These are phyloP conservation scores for Tragopan temminckii DNA, from an alignment of 2,797 vertebrate species.

Conservation along the genomic window DNA sequence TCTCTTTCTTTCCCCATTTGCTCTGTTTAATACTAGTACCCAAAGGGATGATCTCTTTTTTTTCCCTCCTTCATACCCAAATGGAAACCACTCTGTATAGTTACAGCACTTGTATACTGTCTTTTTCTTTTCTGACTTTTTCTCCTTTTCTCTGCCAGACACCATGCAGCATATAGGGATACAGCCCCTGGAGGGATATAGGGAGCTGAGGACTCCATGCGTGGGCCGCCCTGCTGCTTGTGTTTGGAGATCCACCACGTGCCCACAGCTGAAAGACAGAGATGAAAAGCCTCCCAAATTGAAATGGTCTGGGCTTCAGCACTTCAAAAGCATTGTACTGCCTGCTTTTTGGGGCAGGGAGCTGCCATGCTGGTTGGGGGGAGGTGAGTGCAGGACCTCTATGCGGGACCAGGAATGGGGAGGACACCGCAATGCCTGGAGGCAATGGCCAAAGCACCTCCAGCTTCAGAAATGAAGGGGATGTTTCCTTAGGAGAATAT, in stretches of 20 bases:
- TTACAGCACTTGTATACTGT: neutral
- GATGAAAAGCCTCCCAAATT: neutral
- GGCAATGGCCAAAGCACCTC: neutral
- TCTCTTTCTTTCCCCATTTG: neutral
- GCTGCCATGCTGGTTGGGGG: neutral
- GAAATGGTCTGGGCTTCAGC: neutral
- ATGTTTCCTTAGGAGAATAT: neutral
- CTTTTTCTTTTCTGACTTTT: neutral
- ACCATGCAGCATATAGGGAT: neutral
- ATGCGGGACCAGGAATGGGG: rapidly evolving
- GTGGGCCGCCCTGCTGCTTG: rapidly evolving
- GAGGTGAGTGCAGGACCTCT: rapidly evolving
- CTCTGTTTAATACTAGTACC: neutral
- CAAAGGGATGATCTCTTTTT: neutral
- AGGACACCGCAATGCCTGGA: rapidly evolving
- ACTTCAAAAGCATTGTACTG: neutral
- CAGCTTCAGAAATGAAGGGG: neutral
- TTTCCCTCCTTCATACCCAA: neutral
- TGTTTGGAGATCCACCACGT: neutral
- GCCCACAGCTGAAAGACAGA: neutral
- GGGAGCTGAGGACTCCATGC: neutral
- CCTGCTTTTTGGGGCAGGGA: neutral
- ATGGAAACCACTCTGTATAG: neutral
- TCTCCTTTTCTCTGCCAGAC: neutral
- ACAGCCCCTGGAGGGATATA: neutral